Evolutionary conservation across 2,888 invertebrate species (phyloP), one percentile per base, ranked within the genome.

Genomic region (Morinoia aosen): DNA sequence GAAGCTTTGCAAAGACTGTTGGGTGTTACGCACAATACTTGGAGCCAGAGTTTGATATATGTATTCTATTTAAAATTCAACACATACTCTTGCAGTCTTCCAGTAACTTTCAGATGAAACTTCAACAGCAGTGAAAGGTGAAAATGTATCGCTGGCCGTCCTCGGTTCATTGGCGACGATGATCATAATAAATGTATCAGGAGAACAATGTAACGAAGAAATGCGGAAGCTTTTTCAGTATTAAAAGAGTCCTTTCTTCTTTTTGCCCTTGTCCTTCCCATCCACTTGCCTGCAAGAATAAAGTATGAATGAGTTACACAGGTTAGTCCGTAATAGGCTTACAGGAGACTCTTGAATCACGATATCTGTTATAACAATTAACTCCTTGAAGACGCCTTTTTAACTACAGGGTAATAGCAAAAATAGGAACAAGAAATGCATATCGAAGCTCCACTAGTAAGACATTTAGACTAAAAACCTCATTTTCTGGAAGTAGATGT

Each of bases 181-280:
- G 90, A 90, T 90, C 90, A 90, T 33, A 48, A 90, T 39, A 76
- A 76, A 90, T 14, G 40, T 90, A 39, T 40, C 90, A 40, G 90
- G 11, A 90, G 48, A 40, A 40, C 40, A 90, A 40, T 90, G 40
- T 40, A 40, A 90, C 48, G 90, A 90, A 90, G 90, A 90, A 76
- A 90, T 90, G 39, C n/a, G 90, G 90, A 40, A 12, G 11, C 90
- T 90, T 90, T 90, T 90, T 10, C 90, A 40, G 14, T 25, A 40
- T 96, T 96, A 96, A 96, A 96, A 96, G 76, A 96, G 96, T 94
- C 96, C 96, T 95, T 96, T 96, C 95, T 95, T 96, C 96, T 96
- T 96, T 96, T 96, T 96, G 96, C 95, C 88, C 96, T 96, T 96
- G 90, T 96, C 96, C 96, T 96, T 96, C 91, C 96, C 96, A 95